phyloP scores from a whole-genome alignment of 1,140 invertebrate genomes.

The Laodelphax striatellus region DNA sequence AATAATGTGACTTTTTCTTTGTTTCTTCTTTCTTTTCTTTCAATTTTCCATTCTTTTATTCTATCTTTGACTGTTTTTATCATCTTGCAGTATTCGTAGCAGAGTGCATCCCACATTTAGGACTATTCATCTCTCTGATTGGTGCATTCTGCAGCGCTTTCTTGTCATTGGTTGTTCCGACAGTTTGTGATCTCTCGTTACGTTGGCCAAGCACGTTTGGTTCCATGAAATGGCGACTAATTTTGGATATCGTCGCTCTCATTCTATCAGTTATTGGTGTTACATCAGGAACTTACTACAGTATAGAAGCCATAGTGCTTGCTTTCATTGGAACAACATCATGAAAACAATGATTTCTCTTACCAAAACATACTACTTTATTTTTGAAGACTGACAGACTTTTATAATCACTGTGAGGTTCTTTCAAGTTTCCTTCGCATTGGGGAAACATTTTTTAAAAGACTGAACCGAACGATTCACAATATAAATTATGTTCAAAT shows the following conservation, averaged over 20 bases:
- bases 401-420: too few relatives aligned
- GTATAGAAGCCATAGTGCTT: constrained; percentile 52
- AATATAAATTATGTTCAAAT: too few relatives aligned
- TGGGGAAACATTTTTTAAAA: too few relatives aligned
- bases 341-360: too few relatives aligned
- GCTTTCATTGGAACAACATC: too few relatives aligned
- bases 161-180: constrained; percentile 77
- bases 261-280: constrained; percentile 68
- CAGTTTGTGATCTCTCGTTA: constrained; percentile 65
- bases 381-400: too few relatives aligned
- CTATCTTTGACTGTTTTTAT: not conserved
- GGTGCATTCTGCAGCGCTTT: constrained; percentile 79
- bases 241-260: constrained; percentile 7
- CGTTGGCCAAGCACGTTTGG: not conserved
- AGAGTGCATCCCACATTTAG: constrained; percentile 66
- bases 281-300: constrained; percentile 67
- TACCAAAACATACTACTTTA: too few relatives aligned
- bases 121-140: constrained; percentile 79
- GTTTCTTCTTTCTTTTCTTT: too few relatives aligned
- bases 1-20: too few relatives aligned
- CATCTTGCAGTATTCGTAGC: constrained; percentile 58
- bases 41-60: not conserved
- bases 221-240: not conserved
- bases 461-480: too few relatives aligned
- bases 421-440: too few relatives aligned